Base-by-base conservation (phyloP, 2,113 vertebrate genomes). In the Catharus fuscescens region DNA sequence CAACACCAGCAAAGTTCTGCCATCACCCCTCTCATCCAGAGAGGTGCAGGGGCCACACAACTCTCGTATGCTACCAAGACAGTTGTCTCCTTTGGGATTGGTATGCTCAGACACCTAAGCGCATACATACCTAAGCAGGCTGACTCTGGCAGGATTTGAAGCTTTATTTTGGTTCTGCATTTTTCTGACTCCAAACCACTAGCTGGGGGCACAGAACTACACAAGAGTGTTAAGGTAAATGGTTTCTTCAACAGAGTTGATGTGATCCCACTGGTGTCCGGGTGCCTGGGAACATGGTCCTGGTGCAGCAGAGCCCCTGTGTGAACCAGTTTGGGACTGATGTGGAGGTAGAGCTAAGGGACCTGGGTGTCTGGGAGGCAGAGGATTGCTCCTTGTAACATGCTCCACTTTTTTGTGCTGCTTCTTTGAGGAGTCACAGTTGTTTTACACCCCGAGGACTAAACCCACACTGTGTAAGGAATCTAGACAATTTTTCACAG, bases 291-390 rank as follows among this genome's bases (percentile, higher is more conserved):
- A 82, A 8, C 18, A 19, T 0, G 2, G 17, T 40, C 17, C 19
- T 47, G 15, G 7, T 19, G 14, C 2, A 3, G 56, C 50, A 5
- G 5, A 17, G 25, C 8, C 8, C 5, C 40, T 16, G 0, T 2
- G 1, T 57, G 36, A 57, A 40, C 8, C 8, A 62, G 1, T 16
- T 2, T 62, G 47, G 12, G 59, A 14, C 9, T 57, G 17, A 15
- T 52, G 8, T 0, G 2, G 5, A 48, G 6, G 14, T 8, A 59
- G 17, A 17, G 16, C 3, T 40, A 32, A 38, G 11, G n/a, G n/a
- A 52, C 8, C 3, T 8, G 20, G 2, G 20, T n/a, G 40, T 21
- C 20, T 69, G 28, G 5, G 25, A 5, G 5, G 23, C 5, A 7
- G 29, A 47, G 36, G n/a, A 16, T 5, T 73, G 29, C 8, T 79